These are phyloP conservation scores for Urechis unicinctus DNA, from an alignment of 2,888 invertebrate species.

Conservation along the genomic window DNA sequence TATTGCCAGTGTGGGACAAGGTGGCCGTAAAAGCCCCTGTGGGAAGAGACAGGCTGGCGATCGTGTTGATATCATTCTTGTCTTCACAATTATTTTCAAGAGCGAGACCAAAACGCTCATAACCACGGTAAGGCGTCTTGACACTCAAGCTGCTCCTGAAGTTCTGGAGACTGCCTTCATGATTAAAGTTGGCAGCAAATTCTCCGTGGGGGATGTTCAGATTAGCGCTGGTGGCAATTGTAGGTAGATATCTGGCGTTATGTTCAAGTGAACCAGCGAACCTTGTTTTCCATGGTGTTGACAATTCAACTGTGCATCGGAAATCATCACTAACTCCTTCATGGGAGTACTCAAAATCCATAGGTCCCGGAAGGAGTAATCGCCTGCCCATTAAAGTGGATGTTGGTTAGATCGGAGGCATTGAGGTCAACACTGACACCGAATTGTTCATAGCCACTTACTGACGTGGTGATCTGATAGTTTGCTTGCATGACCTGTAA, in stretches of 20 bases:
- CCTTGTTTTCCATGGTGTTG: too few relatives aligned
- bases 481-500: too few relatives aligned
- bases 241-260: background rate
- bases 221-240: slow-evolving; percentile 3
- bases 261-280: background rate
- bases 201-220: background rate
- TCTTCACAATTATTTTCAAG: background rate
- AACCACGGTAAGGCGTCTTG: slow-evolving; percentile 3
- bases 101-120: too few relatives aligned
- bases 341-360: too few relatives aligned
- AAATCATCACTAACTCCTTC: too few relatives aligned
- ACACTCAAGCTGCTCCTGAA: slow-evolving; percentile 3
- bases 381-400: too few relatives aligned
- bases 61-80: background rate
- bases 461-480: background rate
- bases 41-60: background rate
- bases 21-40: background rate
- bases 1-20: background rate
- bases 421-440: too few relatives aligned
- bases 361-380: too few relatives aligned
- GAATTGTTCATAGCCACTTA: background rate
- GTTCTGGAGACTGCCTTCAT: slow-evolving; percentile 3
- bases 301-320: too few relatives aligned
- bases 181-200: background rate
- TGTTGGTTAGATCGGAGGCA: too few relatives aligned